Evolutionary conservation across 2,797 vertebrate species (phyloP), one percentile per base, ranked within the genome.

Genomic region (Varecia variegata): DNA sequence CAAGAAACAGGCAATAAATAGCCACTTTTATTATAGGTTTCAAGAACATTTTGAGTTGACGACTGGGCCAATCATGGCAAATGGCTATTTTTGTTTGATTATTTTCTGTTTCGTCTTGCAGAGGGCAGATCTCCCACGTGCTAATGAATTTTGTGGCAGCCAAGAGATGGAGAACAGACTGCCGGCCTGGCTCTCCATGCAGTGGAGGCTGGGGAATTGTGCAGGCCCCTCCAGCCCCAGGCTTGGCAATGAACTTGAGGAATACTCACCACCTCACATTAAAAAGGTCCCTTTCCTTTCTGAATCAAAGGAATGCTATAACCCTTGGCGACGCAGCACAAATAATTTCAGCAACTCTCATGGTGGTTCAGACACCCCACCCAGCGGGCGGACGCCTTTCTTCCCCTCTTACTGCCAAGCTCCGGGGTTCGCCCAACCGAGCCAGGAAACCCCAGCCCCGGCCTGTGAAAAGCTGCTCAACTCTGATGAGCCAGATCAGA

Each of bases 341-440:
- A 35, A 15, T 13, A 52, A 60, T 14, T 70, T n/a, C 68, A 43
- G 35, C 67, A 68, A n/a, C 40, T 85, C 43, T 47, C 65, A 27
- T 0, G 0, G 47, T 32, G 65, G 67, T 35, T 62, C 60, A n/a
- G 25, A 81, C 3, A 10, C 70, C 18, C 60, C 0, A 6, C 8
- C 27, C 32, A 13, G 8, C 2, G 58, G 67, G 27, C 2, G 0
- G 20, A 17, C 2, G 12, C 50, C n/a, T 79, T 58, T 67, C 65
- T 62, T 18, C 45, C n/a, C 50, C 23, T 67, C 7, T 38, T 3
- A 25, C 1, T 47, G 52, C 54, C 58, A 47, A 25, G 21, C 32
- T 81, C 90, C 96, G 94, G 97, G 90, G n/a, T 93, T 94, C 10
- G 50, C 58, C 90, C 93, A 89, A 77, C 27, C 45, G 84, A 71